phyloP scores from a whole-genome alignment of 64 coral and sea anemone species.

The Cladopsammia gracilis region DNA sequence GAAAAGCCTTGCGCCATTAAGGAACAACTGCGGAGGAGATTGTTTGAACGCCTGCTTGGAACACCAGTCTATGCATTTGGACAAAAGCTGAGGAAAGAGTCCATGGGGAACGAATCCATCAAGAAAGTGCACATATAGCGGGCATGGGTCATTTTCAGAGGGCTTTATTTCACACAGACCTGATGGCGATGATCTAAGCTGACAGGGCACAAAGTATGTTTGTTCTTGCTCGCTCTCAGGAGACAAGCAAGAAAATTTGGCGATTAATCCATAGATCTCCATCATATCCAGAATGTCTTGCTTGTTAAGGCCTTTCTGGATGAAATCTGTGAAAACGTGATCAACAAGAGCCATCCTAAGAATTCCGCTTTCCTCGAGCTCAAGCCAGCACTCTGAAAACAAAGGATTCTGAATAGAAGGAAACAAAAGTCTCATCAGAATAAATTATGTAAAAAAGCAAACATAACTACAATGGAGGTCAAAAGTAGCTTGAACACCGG shows the following conservation, averaged over 20 bases:
- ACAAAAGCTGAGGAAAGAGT: conserved; percentile 8
- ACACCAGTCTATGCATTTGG: neutral
- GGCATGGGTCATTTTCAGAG: neutral
- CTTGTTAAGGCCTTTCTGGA: conserved; percentile 42
- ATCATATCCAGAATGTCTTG: conserved; percentile 79
- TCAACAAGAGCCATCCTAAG: conserved; percentile 52
- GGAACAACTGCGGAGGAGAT: neutral
- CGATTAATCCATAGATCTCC: conserved; percentile 78
- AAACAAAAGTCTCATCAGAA: neutral
- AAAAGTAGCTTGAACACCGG: neutral
- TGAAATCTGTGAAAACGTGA: conserved; percentile 55
- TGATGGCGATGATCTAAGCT: neutral
- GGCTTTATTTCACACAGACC: neutral
- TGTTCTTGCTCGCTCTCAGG: neutral
- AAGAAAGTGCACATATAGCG: neutral
- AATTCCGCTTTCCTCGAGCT: conserved; percentile 54
- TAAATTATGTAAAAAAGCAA: neutral
- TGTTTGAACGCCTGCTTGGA: neutral
- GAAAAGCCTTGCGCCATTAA: conserved; percentile 7
- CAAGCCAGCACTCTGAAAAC: conserved; percentile 54
- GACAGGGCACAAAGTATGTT: conserved; percentile 20
- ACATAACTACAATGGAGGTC: neutral
- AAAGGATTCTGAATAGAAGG: neutral
- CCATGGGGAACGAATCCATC: conserved; percentile 11
- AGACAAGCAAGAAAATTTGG: conserved; percentile 8